A percentile compares a stretch with the other conserved stretches of the same genome.
phyloP scores from a whole-genome alignment of 2,888 invertebrate species.

The Napeogenes sylphis region DNA sequence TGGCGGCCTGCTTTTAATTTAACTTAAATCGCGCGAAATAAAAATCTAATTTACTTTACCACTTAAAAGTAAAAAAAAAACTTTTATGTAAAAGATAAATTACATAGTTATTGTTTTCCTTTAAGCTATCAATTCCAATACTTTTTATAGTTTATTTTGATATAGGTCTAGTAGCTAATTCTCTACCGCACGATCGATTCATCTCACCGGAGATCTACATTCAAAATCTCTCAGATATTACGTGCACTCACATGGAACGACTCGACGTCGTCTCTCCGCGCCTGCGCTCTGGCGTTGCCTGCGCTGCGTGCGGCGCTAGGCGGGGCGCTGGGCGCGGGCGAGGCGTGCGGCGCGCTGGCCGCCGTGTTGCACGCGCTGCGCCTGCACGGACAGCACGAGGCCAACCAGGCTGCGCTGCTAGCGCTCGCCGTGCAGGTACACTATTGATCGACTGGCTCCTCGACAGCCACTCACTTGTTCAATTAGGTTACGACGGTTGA shows the following conservation, averaged over 20 bases:
- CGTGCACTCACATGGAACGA: slow-evolving; percentile 87
- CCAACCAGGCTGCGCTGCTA: slow-evolving; percentile 88
- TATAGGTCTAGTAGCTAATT: too few relatives aligned
- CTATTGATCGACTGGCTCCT: slow-evolving; percentile 31
- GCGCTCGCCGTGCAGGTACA: slow-evolving; percentile 88
- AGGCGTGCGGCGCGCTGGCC: slow-evolving; percentile 81
- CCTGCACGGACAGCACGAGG: slow-evolving; percentile 93
- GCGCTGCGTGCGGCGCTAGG: slow-evolving; percentile 80
- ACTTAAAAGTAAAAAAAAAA: too few relatives aligned
- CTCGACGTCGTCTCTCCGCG: slow-evolving; percentile 87
- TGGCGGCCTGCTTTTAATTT: too few relatives aligned
- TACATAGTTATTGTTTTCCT: too few relatives aligned
- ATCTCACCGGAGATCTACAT: background rate
- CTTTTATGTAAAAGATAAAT: too few relatives aligned
- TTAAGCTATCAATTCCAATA: too few relatives aligned
- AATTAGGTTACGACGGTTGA: too few relatives aligned
- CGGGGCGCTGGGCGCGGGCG: slow-evolving; percentile 64
- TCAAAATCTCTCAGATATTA: slow-evolving; percentile 45
- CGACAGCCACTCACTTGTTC: too few relatives aligned
- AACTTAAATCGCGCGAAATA: too few relatives aligned
- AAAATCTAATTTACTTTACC: too few relatives aligned
- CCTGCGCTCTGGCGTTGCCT: slow-evolving; percentile 84
- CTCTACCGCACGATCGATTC: too few relatives aligned
- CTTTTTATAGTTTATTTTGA: too few relatives aligned
- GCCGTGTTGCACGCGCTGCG: slow-evolving; percentile 88